These are phyloP conservation scores for Sinotaia quadrata DNA, from an alignment of 2,888 invertebrate genomes.

Conservation along the genomic window DNA sequence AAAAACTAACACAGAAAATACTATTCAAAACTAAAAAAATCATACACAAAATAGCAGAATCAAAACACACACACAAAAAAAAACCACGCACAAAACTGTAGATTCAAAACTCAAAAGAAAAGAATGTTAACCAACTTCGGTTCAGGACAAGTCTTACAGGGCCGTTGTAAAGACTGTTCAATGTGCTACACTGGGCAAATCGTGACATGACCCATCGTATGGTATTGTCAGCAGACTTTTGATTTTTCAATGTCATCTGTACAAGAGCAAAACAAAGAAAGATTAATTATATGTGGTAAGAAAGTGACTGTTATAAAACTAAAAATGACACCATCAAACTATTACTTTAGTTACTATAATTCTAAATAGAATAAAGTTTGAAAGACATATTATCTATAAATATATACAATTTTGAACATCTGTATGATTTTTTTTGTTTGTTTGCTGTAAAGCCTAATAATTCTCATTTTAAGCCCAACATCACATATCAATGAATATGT, in stretches of 20 bases:
- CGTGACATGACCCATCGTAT: slow-evolving; percentile 69
- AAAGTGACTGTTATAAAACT: no score
- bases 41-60: background rate
- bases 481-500: no score
- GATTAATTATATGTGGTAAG: no score
- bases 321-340: no score
- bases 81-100: background rate
- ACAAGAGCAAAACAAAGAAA: slow-evolving; percentile 16
- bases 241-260: slow-evolving; percentile 69
- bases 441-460: no score
- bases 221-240: slow-evolving; percentile 67
- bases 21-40: background rate
- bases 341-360: no score
- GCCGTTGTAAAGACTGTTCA: slow-evolving; percentile 94
- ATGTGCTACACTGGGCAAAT: slow-evolving; percentile 87
- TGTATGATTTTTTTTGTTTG: no score
- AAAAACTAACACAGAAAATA: background rate
- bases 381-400: no score
- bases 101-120: background rate
- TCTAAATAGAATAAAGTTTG: no score
- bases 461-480: no score
- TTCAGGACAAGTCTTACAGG: slow-evolving; percentile 62
- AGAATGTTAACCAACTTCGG: slow-evolving; percentile 62
- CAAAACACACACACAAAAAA: no score
- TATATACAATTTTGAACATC: no score